These are phyloP conservation scores for Gymnopithys bicolor DNA, from an alignment of 2,797 vertebrate genomes.

Conservation along the genomic window DNA sequence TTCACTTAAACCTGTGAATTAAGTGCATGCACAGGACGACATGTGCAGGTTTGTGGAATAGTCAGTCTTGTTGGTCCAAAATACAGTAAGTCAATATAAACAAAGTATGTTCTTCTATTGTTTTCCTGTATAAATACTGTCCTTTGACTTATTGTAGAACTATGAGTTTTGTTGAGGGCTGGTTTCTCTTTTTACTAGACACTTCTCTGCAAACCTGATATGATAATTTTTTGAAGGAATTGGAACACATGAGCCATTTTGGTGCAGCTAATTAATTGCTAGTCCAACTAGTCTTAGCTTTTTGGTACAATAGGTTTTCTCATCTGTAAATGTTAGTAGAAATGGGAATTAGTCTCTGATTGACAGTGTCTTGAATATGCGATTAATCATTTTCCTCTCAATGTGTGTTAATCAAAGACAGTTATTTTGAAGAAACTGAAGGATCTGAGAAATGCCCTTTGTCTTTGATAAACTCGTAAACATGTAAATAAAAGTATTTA, in stretches of 20 bases:
- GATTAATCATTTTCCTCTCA: constrained; percentile 66
- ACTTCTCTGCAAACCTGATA: background rate
- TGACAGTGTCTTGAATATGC: constrained; percentile 77
- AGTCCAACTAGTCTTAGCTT: constrained; percentile 59
- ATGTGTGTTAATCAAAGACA: constrained; percentile 49
- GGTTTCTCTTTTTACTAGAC: background rate
- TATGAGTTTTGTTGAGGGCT: background rate
- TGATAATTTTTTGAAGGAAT: constrained; percentile 51
- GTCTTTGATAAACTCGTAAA: constrained; percentile 58
- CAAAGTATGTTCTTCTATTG: background rate
- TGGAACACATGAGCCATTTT: constrained; percentile 1
- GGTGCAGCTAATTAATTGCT: constrained; percentile 79
- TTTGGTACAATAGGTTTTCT: constrained; percentile 56
- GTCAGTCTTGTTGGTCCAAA: background rate
- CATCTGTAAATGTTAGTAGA: constrained; percentile 58
- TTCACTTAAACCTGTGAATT: background rate
- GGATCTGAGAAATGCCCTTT: constrained; percentile 32
- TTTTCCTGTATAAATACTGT: background rate
- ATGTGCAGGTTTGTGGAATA: background rate
- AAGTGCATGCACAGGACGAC: background rate
- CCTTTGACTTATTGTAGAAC: background rate
- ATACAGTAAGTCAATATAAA: background rate
- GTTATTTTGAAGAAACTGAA: constrained; percentile 21
- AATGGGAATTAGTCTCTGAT: constrained; percentile 57
- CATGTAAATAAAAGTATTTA: constrained; percentile 58